These are phyloP conservation scores for Stichopus horrens DNA, from an alignment of 53 echinoderm and acorn worm genomes.

Conservation along the genomic window DNA sequence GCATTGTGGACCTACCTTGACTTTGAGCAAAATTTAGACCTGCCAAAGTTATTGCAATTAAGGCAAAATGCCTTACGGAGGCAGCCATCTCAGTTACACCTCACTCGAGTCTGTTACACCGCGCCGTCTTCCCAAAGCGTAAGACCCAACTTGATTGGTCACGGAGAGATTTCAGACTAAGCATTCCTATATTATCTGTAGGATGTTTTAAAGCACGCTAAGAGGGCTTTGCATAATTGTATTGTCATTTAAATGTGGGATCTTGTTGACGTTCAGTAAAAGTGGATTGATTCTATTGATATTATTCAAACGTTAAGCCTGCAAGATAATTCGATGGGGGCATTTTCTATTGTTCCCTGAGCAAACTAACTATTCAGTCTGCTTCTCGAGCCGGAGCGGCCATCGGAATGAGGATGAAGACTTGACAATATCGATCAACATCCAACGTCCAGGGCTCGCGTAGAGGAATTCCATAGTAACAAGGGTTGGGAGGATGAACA, in stretches of 20 bases:
- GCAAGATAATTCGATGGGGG: not conserved
- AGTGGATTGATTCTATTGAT: not conserved
- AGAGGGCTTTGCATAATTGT: slow-evolving; percentile 29
- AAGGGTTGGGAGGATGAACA: not conserved
- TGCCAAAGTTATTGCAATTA: not conserved
- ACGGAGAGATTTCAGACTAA: slow-evolving; percentile 20
- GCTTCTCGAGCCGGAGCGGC: slow-evolving; percentile 11
- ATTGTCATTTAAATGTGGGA: slow-evolving; percentile 27
- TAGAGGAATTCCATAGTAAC: not conserved
- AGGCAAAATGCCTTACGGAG: slow-evolving; percentile 2
- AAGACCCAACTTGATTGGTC: not conserved
- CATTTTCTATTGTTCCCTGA: slow-evolving; percentile 14
- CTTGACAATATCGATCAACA: not conserved
- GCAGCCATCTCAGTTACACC: not conserved
- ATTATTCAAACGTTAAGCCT: not conserved
- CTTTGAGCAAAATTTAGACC: not conserved
- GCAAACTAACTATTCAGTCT: slow-evolving; percentile 14
- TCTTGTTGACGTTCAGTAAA: not conserved
- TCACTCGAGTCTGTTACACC: not conserved
- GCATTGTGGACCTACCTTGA: not conserved
- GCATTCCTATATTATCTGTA: not conserved
- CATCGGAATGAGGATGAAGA: slow-evolving; percentile 1
- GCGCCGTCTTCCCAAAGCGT: not conserved
- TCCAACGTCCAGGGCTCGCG: not conserved
- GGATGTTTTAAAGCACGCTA: slow-evolving; percentile 20